phyloP scores from a whole-genome alignment of 2,888 invertebrate genomes.

The Pinctada fucata region DNA sequence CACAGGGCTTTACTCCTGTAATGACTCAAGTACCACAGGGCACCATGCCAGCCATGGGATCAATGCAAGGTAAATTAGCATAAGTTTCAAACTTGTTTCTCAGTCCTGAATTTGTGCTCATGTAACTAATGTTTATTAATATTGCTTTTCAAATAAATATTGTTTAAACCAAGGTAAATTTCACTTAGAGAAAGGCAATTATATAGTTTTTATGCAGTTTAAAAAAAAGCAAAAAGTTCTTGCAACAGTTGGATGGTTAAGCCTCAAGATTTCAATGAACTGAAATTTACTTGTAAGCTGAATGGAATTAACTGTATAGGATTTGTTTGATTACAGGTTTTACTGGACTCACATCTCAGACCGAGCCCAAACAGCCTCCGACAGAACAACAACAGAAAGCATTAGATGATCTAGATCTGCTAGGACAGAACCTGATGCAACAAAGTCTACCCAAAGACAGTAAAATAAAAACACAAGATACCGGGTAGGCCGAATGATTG shows the following conservation, averaged over 20 bases:
- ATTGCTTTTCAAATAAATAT: too few species aligned
- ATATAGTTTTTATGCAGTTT: too few species aligned
- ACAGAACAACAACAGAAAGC: slow-evolving; percentile 75
- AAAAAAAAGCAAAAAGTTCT: too few species aligned
- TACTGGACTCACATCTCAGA: background rate
- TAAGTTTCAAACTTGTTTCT: background rate
- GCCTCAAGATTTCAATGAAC: too few species aligned
- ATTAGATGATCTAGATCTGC: slow-evolving; percentile 86
- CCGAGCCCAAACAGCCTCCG: slow-evolving; percentile 6
- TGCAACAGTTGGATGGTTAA: too few species aligned
- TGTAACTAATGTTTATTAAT: background rate
- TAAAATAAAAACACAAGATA: slow-evolving; percentile 22
- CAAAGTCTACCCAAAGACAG: slow-evolving; percentile 60
- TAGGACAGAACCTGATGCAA: slow-evolving; percentile 86
- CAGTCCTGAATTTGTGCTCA: background rate
- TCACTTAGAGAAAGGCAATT: too few species aligned
- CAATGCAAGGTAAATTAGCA: slow-evolving; percentile 2
- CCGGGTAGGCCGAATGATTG: slow-evolving; percentile 20
- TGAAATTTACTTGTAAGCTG: too few species aligned
- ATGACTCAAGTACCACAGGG: slow-evolving; percentile 15
- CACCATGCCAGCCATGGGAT: background rate
- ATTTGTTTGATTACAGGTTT: background rate
- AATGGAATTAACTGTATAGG: too few species aligned
- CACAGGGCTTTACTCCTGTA: slow-evolving; percentile 24
- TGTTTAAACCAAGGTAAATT: too few species aligned